Evolutionary conservation across 2,113 vertebrate species (phyloP).

Genomic region (Pelobates fuscus): DNA sequence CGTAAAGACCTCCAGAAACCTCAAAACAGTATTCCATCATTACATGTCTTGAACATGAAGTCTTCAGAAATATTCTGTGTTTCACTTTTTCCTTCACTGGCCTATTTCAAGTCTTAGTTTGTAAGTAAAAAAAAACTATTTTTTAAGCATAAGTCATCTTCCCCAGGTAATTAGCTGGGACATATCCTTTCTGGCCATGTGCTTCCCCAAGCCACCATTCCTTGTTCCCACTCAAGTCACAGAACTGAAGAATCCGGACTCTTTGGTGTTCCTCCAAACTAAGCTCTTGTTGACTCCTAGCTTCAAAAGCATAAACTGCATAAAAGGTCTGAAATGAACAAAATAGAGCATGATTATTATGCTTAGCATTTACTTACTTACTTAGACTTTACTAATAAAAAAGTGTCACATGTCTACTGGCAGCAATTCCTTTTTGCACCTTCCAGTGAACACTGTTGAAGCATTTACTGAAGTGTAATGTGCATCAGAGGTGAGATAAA

Average conservation of each 20-base stretch:
- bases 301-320: slow-evolving; percentile 91
- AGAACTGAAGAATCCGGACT: slow-evolving; percentile 86
- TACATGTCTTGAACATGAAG: no score
- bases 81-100: background rate
- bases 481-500: no score
- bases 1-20: no score
- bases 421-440: no score
- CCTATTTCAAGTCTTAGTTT: background rate
- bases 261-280: slow-evolving; percentile 89
- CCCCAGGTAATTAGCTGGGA: slow-evolving; percentile 93
- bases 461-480: no score
- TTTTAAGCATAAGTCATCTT: slow-evolving; percentile 93
- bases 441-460: no score
- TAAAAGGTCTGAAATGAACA: slow-evolving; percentile 79
- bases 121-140: slow-evolving; percentile 85
- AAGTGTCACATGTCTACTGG: no score
- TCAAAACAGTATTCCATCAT: no score
- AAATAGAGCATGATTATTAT: background rate
- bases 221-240: slow-evolving; percentile 89
- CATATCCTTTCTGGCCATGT: slow-evolving; percentile 88
- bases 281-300: slow-evolving; percentile 89
- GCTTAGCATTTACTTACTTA: background rate
- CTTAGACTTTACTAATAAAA: no score
- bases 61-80: background rate
- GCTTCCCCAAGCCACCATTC: slow-evolving; percentile 96